Evolutionary conservation across 2,888 invertebrate genomes (phyloP).

Genomic region (Thyatira batis): DNA sequence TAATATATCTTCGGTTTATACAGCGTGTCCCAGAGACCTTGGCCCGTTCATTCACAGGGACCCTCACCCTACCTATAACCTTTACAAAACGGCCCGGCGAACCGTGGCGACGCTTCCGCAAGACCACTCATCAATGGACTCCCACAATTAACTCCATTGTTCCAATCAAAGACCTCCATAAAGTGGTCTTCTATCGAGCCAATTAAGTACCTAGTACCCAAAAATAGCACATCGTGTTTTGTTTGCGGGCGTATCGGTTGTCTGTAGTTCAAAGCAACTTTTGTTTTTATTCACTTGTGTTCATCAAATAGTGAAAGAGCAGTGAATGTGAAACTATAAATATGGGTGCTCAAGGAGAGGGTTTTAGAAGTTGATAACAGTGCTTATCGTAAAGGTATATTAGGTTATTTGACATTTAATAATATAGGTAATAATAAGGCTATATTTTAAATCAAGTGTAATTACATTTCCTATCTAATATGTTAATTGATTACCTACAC

Average conservation of each 20-base stretch:
- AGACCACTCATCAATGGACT: conserved; percentile 49
- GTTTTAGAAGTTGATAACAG: not conserved
- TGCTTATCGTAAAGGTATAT: not conserved
- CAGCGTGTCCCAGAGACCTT: conserved; percentile 47
- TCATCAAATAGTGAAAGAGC: conserved; percentile 10
- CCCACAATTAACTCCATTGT: conserved; percentile 20
- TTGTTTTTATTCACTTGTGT: conserved; percentile 8
- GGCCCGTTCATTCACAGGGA: conserved; percentile 52
- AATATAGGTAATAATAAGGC: not conserved
- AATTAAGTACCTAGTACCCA: conserved; percentile 49
- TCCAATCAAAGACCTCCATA: conserved; percentile 34
- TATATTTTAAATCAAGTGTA: no score
- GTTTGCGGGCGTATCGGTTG: conserved; percentile 53
- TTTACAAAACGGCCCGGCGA: conserved; percentile 50
- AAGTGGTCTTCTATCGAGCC: conserved; percentile 34
- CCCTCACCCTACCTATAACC: conserved; percentile 49
- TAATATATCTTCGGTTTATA: conserved; percentile 38
- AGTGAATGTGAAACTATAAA: conserved; percentile 16
- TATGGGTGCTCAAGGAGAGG: no score
- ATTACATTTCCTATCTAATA: no score
- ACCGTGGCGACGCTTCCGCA: conserved; percentile 49
- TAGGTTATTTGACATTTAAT: not conserved
- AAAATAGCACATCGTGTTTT: conserved; percentile 63
- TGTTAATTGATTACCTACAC: no score
- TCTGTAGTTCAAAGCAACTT: conserved; percentile 32